A percentile compares a stretch with the other conserved stretches of the same genome.
Conservation (phyloP, 2,888 invertebrate genomes). For the Cremastinae sp. region DNA sequence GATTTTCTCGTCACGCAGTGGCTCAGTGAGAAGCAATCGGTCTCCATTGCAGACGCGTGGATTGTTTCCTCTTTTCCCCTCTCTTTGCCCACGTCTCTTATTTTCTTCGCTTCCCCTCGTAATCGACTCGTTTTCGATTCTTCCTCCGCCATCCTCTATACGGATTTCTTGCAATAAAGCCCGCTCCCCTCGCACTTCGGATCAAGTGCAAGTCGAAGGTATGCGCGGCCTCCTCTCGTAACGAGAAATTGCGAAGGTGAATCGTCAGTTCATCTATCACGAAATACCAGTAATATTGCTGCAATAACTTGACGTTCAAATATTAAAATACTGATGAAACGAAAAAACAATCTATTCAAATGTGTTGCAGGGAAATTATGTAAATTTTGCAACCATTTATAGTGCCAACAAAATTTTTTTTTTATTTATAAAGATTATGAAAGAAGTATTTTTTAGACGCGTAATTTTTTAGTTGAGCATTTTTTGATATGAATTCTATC, state of each 20-base stretch:
- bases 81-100: not conserved
- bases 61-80: slow-evolving; percentile 26
- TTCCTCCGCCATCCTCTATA: not conserved
- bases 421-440: no score
- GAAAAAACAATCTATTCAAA: no score
- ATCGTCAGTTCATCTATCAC: slow-evolving; percentile 28
- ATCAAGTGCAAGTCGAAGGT: slow-evolving; percentile 26
- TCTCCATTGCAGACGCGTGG: slow-evolving; percentile 33
- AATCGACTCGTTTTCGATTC: slow-evolving; percentile 26
- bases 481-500: no score
- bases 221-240: not conserved
- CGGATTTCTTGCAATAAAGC: slow-evolving; percentile 9
- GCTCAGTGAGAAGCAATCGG: slow-evolving; percentile 22
- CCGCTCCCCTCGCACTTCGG: slow-evolving; percentile 11
- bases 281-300: slow-evolving; percentile 1
- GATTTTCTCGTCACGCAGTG: slow-evolving; percentile 10
- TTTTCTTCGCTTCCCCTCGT: not conserved
- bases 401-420: no score
- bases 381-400: no score
- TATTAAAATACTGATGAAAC: no score
- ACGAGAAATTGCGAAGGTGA: not conserved
- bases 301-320: no score
- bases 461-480: no score
- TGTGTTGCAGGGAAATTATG: no score
- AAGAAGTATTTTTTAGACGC: no score